Percentiles rank a stretch among this genome's conserved stretches.
Evolutionary conservation across 53 echinoderm and acorn worm genomes (phyloP).

Genomic region (Echinometra lucunter): DNA sequence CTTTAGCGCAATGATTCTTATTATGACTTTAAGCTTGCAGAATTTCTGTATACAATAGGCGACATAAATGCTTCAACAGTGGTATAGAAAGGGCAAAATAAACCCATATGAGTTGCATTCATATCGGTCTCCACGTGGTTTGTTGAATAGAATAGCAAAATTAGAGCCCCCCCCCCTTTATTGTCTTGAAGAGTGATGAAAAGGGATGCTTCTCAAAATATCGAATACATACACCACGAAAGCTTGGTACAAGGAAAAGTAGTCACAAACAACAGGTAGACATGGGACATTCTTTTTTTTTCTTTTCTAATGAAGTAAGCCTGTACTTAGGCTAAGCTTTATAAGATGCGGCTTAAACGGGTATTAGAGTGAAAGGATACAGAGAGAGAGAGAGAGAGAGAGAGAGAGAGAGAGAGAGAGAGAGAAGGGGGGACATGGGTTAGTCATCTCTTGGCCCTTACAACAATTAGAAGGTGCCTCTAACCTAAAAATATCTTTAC

Average conservation of each 20-base stretch:
- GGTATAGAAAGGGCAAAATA: not conserved
- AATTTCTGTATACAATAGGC: not conserved
- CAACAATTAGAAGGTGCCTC: not conserved
- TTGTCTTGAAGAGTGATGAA: no score
- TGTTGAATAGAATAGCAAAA: not conserved
- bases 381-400: not conserved
- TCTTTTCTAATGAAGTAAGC: not conserved
- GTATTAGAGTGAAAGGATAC: no score
- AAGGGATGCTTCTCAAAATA: no score
- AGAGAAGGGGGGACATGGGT: not conserved
- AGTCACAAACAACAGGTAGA: no score
- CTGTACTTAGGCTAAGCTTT: not conserved
- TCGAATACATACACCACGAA: no score
- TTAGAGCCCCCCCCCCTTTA: no score
- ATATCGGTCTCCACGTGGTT: not conserved
- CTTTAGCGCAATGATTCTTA: not conserved
- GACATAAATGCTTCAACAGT: not conserved
- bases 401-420: not conserved
- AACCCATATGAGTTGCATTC: not conserved
- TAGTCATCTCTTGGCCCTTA: no score
- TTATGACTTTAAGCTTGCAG: not conserved
- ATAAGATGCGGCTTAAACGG: not conserved
- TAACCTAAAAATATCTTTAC: not conserved
- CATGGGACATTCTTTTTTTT: no score
- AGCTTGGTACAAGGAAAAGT: no score